phyloP scores from a whole-genome alignment of 2,113 vertebrate species.

The Prochilodus magdalenae region DNA sequence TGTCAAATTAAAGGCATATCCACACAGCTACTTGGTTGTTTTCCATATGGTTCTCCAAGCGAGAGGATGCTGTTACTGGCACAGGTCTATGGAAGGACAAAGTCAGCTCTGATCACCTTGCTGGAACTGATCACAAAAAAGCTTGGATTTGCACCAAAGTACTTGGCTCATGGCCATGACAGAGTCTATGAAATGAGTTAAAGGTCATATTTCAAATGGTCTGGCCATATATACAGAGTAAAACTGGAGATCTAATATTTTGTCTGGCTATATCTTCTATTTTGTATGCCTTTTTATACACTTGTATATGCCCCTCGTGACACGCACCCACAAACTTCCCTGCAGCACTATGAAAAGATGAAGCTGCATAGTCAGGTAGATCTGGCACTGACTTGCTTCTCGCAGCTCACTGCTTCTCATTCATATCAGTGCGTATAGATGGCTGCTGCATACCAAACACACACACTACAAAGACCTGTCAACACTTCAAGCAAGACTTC shows the following conservation, averaged over 20 bases:
- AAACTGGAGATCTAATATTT: background rate
- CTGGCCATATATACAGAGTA: background rate
- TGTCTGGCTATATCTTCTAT: background rate
- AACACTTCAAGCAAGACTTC: slow-evolving; percentile 62
- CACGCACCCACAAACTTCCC: slow-evolving; percentile 6
- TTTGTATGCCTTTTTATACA: background rate
- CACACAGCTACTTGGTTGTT: no score
- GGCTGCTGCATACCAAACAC: slow-evolving; percentile 59
- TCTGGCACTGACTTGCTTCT: slow-evolving; percentile 47
- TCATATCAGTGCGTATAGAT: slow-evolving; percentile 48
- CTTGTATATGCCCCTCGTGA: background rate
- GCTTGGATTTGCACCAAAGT: slow-evolving; percentile 25
- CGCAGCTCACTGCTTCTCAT: slow-evolving; percentile 47
- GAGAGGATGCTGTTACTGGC: no score
- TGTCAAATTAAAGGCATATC: no score
- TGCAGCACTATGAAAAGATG: slow-evolving; percentile 38
- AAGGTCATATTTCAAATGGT: background rate
- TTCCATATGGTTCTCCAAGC: no score
- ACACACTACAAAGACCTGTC: slow-evolving; percentile 60
- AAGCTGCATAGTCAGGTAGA: slow-evolving; percentile 50
- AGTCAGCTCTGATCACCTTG: slow-evolving; percentile 34
- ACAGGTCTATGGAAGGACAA: background rate
- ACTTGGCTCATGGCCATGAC: slow-evolving; percentile 16
- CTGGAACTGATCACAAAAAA: slow-evolving; percentile 35
- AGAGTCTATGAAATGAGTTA: slow-evolving; percentile 3